Evolutionary conservation across 2,888 invertebrate genomes (phyloP).

Genomic region (Aphrophora alni): DNA sequence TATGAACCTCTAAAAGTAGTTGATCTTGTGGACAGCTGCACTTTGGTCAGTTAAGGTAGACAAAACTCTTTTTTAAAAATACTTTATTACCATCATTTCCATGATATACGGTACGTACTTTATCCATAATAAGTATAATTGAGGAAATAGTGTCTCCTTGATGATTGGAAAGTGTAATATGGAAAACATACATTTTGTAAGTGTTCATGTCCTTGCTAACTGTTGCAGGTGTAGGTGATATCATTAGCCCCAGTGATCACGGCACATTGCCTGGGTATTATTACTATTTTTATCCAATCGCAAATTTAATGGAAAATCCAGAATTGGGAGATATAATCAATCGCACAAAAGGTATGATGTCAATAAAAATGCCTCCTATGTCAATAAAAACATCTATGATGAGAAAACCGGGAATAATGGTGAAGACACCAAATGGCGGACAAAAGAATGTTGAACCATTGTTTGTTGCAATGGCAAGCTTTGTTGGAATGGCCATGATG

Average conservation of each 20-base stretch:
- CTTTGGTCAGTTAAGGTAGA: too few species aligned
- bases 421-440: constrained; percentile 33
- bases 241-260: constrained; percentile 35
- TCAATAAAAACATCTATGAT: constrained; percentile 10
- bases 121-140: too few species aligned
- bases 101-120: too few species aligned
- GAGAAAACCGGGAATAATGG: neutral
- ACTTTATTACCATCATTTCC: too few species aligned
- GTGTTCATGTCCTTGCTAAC: too few species aligned
- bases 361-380: neutral
- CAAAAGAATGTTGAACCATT: constrained; percentile 61
- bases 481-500: constrained; percentile 63
- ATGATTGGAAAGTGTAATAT: too few species aligned
- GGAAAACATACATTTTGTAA: too few species aligned
- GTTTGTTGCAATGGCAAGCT: constrained; percentile 65
- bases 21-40: too few species aligned
- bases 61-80: too few species aligned
- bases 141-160: too few species aligned
- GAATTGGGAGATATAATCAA: neutral
- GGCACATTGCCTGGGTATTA: constrained; percentile 56
- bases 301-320: constrained; percentile 55
- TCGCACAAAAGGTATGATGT: constrained; percentile 3
- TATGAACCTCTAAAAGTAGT: too few species aligned
- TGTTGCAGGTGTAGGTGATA: constrained; percentile 40
- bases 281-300: constrained; percentile 64